Evolutionary conservation across 2,797 vertebrate species (phyloP).

Genomic region (Sciurus carolinensis): DNA sequence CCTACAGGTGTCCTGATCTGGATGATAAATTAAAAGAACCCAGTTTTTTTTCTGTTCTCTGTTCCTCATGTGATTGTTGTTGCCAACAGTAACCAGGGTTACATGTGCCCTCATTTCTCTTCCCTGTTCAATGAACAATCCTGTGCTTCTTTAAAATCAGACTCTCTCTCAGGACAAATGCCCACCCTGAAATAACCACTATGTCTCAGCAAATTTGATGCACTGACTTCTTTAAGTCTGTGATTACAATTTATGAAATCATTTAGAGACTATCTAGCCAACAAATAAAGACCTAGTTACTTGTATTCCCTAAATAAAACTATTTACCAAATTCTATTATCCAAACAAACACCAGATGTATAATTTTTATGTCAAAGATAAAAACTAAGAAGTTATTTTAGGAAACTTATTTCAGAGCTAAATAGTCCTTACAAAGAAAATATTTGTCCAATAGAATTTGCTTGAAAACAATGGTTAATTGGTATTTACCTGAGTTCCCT

Average conservation of each 20-base stretch:
- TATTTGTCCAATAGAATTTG: neutral
- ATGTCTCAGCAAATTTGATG: neutral
- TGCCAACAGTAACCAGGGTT: neutral
- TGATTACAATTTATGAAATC: neutral
- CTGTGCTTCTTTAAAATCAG: neutral
- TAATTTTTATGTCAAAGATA: neutral
- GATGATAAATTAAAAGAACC: neutral
- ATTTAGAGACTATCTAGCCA: neutral
- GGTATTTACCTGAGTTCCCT: constrained; percentile 16
- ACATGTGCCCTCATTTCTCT: neutral
- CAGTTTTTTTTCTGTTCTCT: neutral
- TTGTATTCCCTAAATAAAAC: neutral
- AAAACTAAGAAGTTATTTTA: constrained; percentile 29
- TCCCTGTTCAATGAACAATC: neutral
- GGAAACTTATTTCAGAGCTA: constrained; percentile 44
- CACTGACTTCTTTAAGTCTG: neutral
- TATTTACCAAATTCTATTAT: neutral
- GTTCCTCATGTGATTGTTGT: neutral
- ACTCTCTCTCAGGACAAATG: neutral
- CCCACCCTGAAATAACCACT: neutral
- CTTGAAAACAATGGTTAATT: neutral
- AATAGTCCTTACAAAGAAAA: constrained; percentile 16
- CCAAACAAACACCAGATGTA: neutral
- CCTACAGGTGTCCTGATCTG: neutral
- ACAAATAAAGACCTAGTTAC: neutral